phyloP scores from a whole-genome alignment of 1,140 invertebrate species.

The Zelostemma sp. region DNA sequence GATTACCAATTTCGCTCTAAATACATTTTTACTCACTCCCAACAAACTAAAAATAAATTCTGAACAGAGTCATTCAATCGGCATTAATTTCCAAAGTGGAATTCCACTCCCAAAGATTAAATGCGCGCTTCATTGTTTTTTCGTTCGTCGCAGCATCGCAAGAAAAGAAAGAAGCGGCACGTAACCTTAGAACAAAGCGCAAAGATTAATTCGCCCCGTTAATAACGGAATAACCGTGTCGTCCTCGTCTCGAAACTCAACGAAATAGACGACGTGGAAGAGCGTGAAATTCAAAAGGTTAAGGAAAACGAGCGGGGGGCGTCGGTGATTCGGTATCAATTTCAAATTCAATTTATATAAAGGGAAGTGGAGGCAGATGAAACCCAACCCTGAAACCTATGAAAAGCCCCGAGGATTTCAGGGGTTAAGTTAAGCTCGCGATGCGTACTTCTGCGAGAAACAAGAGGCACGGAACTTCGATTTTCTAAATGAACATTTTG shows the following conservation, averaged over 20 bases:
- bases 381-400: slow-evolving; percentile 60
- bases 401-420: slow-evolving; percentile 55
- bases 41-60: no score
- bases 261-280: slow-evolving; percentile 11
- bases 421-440: slow-evolving; percentile 61
- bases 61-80: no score
- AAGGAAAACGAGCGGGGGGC: slow-evolving; percentile 13
- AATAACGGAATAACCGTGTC: not conserved
- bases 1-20: no score
- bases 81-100: no score
- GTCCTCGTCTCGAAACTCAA: slow-evolving; percentile 9
- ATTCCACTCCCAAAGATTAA: no score
- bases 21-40: no score
- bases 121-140: no score
- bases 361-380: slow-evolving; percentile 26
- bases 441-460: slow-evolving; percentile 41
- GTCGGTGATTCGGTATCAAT: slow-evolving; percentile 42
- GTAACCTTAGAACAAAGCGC: not conserved
- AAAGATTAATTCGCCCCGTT: not conserved
- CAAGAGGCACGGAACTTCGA: slow-evolving; percentile 16
- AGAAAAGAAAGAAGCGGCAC: slow-evolving; percentile 9
- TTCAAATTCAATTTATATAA: slow-evolving; percentile 25
- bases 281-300: slow-evolving; percentile 16
- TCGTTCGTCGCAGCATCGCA: no score
- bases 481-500: no score